These are phyloP conservation scores for Bombus pyrosoma DNA, from an alignment of 1,140 invertebrate genomes.

Conservation along the genomic window DNA sequence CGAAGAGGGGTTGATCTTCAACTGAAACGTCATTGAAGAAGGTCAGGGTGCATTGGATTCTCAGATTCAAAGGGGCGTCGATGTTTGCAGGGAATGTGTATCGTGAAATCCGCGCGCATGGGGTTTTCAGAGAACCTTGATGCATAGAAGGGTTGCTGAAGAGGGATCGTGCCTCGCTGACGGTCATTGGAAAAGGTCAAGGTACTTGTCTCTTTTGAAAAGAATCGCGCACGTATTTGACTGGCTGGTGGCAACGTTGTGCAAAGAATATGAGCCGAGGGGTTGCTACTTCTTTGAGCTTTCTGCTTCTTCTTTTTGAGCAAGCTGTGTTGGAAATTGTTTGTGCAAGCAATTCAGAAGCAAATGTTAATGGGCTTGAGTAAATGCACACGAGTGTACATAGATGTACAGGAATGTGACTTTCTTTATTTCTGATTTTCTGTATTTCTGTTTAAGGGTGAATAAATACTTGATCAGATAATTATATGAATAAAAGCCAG, in stretches of 20 bases:
- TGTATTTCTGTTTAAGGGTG: too few relatives aligned
- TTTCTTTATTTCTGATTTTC: neutral
- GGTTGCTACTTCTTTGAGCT: neutral
- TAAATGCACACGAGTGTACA: too few relatives aligned
- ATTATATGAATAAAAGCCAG: too few relatives aligned
- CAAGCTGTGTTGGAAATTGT: neutral
- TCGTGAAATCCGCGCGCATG: neutral
- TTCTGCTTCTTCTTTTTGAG: too few relatives aligned
- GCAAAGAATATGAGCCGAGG: neutral
- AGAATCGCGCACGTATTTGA: conserved; percentile 1
- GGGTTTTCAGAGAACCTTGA: neutral
- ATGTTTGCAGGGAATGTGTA: conserved; percentile 1
- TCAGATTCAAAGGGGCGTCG: conserved; percentile 24
- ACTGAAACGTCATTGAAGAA: conserved; percentile 17
- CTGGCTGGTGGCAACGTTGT: neutral
- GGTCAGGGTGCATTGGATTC: conserved; percentile 23
- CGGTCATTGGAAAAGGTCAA: conserved; percentile 33
- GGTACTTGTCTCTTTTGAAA: neutral
- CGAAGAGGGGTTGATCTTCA: neutral
- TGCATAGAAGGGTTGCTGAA: neutral
- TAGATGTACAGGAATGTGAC: neutral
- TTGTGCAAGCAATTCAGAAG: neutral
- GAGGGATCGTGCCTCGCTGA: neutral
- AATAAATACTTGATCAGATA: too few relatives aligned
- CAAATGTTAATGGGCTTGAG: neutral